Evolutionary conservation across 2,888 invertebrate genomes (phyloP), one percentile per base, ranked within the genome.

Genomic region (Buathra laborator): DNA sequence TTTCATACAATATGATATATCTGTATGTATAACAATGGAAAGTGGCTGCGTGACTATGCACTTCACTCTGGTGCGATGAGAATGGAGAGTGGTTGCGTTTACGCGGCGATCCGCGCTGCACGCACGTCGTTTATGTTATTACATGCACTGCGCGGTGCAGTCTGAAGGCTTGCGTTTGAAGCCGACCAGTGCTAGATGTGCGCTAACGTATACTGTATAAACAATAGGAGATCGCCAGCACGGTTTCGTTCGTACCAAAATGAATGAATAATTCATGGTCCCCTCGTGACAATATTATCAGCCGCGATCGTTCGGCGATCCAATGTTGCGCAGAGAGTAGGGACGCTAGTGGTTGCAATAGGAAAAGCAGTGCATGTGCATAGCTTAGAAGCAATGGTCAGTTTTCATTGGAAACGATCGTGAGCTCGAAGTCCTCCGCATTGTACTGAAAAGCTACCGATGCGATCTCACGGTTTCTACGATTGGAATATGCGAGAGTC

Each of bases 81-180:
- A 74, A 76, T 79, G 46, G 32, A 75, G 19, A 64, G 71, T 70
- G 64, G 51, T 32, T 14, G 70, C 81, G 51, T 81, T 86, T 81
- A 75, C 48, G 48, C 66, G 53, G 32, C 37, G 78, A 78, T 62
- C 29, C 32, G 44, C 19, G 64, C 68, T 51, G 59, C 56, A 76
- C 64, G 67, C 74, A 67, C 79, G 75, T 81, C 83, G 81, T 75
- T 74, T 66, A 71, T 75, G 51, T 86, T 70, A 81, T 81, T 56
- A 78, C 44, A 67, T 48, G 10, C 53, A 62, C 51, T 59, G 59
- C 29, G 43, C 16, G 44, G 46, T 16, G 48, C 29, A 16, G 32
- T 67, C 16, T 48, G 24, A 19, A 19, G 24, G 76, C 53, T 43
- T 53, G 12, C 0, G 48, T 37, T 43, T 37, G 29, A 78, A 67